phyloP scores from a whole-genome alignment of 2,113 vertebrate species.

The Megaceryle maxima region DNA sequence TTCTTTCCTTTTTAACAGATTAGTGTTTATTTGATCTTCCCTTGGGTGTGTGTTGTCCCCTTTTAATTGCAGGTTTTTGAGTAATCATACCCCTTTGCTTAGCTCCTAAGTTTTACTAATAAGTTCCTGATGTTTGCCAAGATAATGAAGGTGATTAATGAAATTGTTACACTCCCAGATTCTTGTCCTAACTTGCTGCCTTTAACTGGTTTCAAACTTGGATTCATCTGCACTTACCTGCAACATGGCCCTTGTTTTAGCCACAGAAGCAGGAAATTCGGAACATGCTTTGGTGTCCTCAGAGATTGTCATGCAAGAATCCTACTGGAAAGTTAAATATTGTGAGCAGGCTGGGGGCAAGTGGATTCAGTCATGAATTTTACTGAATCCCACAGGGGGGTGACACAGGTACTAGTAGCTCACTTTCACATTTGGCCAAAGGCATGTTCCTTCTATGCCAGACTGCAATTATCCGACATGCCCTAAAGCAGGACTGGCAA shows the following conservation, averaged over 20 bases:
- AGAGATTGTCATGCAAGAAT: neutral
- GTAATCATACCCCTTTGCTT: slow-evolving; percentile 32
- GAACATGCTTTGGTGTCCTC: neutral
- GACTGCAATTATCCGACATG: slow-evolving; percentile 13
- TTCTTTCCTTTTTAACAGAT: slow-evolving; percentile 32
- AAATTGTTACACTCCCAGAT: slow-evolving; percentile 53
- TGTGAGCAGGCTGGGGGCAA: neutral
- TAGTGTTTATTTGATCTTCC: slow-evolving; percentile 50
- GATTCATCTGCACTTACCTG: slow-evolving; percentile 3
- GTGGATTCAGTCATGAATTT: neutral
- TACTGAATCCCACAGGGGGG: neutral
- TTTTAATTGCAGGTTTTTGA: slow-evolving; percentile 29
- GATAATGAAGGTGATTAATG: slow-evolving; percentile 62
- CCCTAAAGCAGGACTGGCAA: neutral
- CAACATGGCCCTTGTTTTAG: neutral
- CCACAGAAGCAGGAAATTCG: neutral
- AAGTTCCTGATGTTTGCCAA: slow-evolving; percentile 44
- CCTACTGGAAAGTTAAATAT: neutral
- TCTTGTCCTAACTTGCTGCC: slow-evolving; percentile 43
- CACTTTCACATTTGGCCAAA: neutral
- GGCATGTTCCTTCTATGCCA: neutral
- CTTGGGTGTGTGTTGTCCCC: slow-evolving; percentile 38
- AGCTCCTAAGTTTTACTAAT: slow-evolving; percentile 53
- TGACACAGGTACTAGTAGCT: neutral
- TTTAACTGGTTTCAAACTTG: slow-evolving; percentile 25